A percentile compares a stretch with the other conserved stretches of the same genome.
Evolutionary conservation across 2,113 vertebrate species (phyloP).

Genomic region (Perognathus longimembris): DNA sequence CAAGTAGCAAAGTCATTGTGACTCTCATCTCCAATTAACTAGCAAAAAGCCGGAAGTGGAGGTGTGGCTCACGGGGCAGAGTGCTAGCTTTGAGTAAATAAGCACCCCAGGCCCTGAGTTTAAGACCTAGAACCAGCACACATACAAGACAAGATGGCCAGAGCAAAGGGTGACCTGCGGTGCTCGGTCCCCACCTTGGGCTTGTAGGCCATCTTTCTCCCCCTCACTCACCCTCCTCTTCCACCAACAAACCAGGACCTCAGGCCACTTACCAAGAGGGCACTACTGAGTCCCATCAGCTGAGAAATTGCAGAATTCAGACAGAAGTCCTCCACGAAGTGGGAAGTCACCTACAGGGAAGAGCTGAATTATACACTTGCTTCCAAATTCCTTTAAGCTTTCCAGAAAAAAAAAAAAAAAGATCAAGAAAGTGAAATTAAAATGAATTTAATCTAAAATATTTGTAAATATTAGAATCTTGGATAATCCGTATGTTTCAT

Average conservation of each 20-base stretch:
- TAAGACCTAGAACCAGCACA: no score
- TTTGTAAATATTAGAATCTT: neutral
- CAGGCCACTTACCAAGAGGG: slow-evolving; percentile 89
- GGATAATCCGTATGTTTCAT: neutral
- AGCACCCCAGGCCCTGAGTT: no score
- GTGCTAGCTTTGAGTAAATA: no score
- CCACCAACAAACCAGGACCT: neutral
- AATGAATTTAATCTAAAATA: neutral
- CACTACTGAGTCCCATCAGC: slow-evolving; percentile 94
- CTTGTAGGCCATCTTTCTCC: neutral
- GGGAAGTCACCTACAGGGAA: slow-evolving; percentile 90
- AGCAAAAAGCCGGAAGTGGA: no score
- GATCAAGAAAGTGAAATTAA: neutral
- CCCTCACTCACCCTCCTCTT: neutral
- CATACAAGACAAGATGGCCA: no score
- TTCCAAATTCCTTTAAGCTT: slow-evolving; percentile 16
- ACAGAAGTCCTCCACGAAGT: slow-evolving; percentile 94
- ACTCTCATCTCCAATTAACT: no score
- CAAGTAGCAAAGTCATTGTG: no score
- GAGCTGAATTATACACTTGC: neutral
- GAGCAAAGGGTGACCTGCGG: no score
- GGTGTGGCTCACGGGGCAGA: no score
- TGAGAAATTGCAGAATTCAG: slow-evolving; percentile 95
- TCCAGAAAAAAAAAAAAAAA: neutral
- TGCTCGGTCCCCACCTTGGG: neutral